Evolutionary conservation across 2,888 invertebrate genomes (phyloP), one percentile per base, ranked within the genome.

Genomic region (Drepanosiphum platanoidis): DNA sequence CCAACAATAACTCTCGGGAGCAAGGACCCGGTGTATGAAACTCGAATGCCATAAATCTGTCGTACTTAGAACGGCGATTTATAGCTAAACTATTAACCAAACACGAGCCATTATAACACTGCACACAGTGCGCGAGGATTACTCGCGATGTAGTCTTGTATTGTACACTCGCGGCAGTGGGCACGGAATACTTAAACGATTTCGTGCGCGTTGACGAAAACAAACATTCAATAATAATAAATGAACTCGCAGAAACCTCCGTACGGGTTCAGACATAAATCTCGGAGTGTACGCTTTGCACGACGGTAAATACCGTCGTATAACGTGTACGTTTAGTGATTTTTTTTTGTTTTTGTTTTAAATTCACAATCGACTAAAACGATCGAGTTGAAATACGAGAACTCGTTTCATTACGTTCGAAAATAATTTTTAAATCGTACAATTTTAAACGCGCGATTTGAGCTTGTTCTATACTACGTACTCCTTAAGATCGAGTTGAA

Each of bases 11-110:
- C 27, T 52, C 30, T 46, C 27, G 18, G 7, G 27, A 70, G 34
- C 70, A 70, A 70, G 36, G 34, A 52, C 52, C 46, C 18, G 46
- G 32, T n/a, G n/a, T 79, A 82, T 42, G 81, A 61, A 71, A 71
- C 52, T 82, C 61, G 82, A 82, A 82, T 42, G 74, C 61, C 64
- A 83, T 83, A 83, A 83, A 83, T 74, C 82, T 81, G 71, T 83
- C 82, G 64, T 83, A 46, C 42, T 70, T 82, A 64, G 72, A 72
- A 61, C 58, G 11, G n/a, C 42, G 46, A 83, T 83, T 83, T 83
- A 83, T 83, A 42, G 64, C 74, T 58, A 74, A 74, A 83, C 72
- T 82, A 82, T 39, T 72, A 80, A 70, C 70, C 70, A 58, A 36
- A 80, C 36, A 82, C n/a, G 34, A 70, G n/a, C 58, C 13, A 39